Conservation (phyloP, 2,113 vertebrate genomes). For the Antechinus flavipes region DNA sequence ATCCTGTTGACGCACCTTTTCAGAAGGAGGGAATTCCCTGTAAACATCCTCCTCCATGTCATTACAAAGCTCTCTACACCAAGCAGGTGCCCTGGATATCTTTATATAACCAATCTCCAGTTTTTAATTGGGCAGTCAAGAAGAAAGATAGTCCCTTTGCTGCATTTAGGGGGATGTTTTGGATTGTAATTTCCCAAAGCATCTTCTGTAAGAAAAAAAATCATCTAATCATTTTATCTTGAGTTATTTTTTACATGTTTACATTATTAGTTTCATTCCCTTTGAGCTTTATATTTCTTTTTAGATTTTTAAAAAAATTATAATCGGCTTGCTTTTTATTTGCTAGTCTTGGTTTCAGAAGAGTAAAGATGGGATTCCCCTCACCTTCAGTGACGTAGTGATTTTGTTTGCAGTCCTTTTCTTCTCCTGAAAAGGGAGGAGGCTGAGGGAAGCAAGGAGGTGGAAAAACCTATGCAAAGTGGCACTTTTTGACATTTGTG, state of each 20-base stretch:
- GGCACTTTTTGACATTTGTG: constrained; percentile 38
- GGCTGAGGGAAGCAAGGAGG: constrained; percentile 53
- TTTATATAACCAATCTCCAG: constrained; percentile 67
- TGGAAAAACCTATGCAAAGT: constrained; percentile 65
- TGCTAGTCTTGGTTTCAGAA: constrained; percentile 54
- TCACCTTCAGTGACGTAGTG: constrained; percentile 62
- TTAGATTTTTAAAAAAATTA: constrained; percentile 38
- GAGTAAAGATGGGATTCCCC: constrained; percentile 68
- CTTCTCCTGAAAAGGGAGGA: constrained; percentile 69
- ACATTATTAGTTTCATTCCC: constrained; percentile 52
- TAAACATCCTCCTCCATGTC: constrained; percentile 80
- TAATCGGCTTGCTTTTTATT: constrained; percentile 55
- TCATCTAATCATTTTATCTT: constrained; percentile 29
- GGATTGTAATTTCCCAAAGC: constrained; percentile 39
- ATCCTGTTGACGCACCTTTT: constrained; percentile 77
- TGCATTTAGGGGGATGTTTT: constrained; percentile 13
- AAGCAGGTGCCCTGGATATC: constrained; percentile 55
- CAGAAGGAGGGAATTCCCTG: constrained; percentile 85
- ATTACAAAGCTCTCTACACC: constrained; percentile 80
- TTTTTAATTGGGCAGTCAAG: constrained; percentile 35
- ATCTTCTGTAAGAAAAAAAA: background rate
- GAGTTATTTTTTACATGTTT: background rate
- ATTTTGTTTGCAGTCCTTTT: constrained; percentile 73
- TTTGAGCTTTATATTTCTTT: constrained; percentile 36
- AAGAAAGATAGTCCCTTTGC: constrained; percentile 28